Conservation (phyloP, 2,113 vertebrate genomes). For the Leptobrachium ailaonicum region DNA sequence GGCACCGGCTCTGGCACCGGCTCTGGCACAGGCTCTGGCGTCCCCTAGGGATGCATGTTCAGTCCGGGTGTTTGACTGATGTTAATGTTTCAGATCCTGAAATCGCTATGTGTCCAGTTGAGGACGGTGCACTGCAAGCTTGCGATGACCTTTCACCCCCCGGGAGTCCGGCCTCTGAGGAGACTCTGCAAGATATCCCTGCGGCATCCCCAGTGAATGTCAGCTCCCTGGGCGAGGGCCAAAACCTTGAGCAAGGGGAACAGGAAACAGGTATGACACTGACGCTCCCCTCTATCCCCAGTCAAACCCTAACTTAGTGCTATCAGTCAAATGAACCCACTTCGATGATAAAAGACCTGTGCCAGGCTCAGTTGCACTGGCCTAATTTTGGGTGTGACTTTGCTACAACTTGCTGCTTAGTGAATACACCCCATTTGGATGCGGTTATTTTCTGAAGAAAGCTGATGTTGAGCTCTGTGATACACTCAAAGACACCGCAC, state of each 20-base stretch:
- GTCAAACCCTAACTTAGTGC: no score
- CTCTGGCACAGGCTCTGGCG: no score
- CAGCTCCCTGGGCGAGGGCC: slow-evolving; percentile 56
- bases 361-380: neutral
- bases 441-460: no score
- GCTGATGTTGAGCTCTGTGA: no score
- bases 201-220: slow-evolving; percentile 27
- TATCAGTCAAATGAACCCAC: no score
- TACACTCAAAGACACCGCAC: no score
- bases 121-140: slow-evolving; percentile 33
- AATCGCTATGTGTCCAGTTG: slow-evolving; percentile 59
- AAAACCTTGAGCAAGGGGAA: slow-evolving; percentile 53
- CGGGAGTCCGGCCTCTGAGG: slow-evolving; percentile 58
- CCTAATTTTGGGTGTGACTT: neutral
- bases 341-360: no score
- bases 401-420: slow-evolving; percentile 19
- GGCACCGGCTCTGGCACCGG: no score
- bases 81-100: slow-evolving; percentile 65
- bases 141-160: slow-evolving; percentile 60
- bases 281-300: neutral
- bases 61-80: no score
- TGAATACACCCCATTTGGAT: slow-evolving; percentile 1
- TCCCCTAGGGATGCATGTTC: no score
- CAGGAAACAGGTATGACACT: slow-evolving; percentile 68
- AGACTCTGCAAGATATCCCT: slow-evolving; percentile 56